Evolutionary conservation across 92 coral and sea anemone species (phyloP), one percentile per base, ranked within the genome.

Genomic region (Siderastrea radians): DNA sequence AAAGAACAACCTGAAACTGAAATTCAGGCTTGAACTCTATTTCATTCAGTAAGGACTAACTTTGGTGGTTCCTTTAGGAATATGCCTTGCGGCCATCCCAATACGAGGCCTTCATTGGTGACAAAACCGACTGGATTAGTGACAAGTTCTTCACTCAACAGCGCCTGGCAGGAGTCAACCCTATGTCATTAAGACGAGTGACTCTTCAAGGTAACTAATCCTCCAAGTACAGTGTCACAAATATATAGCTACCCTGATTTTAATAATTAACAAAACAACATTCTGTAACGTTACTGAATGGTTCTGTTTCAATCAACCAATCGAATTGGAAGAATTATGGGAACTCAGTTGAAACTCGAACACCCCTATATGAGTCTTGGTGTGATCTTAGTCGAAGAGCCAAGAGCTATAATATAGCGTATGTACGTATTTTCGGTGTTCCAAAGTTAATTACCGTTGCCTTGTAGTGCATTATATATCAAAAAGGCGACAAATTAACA

Each of bases 121-220:
- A 75, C 60, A 62, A 75, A 53, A 55, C 48, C 3, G 64, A 88
- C 17, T 88, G 87, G 91, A 70, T 76, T 19, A 79, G 77, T 53
- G 92, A 89, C 84, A 77, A 83, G 83, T 89, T 72, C 74, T 89
- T 89, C 67, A 71, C 88, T 47, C 88, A 83, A 49, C 92, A 89
- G 54, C 84, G 92, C 12, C 72, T 89, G 45, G 92, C 92, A 51
- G 92, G 92, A 83, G 57, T 63, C 45, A 89, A 89, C 68, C 92
- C 92, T 4, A 89, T 82, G 88, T 89, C 92, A 79, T 38, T 86
- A n/a, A 79, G 54, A 51, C 62, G 68, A n/a, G 84, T 86, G 48
- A 85, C 75, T 47, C 5, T 26, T 14, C 3, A 49, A 46, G 77
- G 77, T 72, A n/a, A 49, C 45, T 14, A 19, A 72, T 72, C 58